These are phyloP conservation scores for Papilio polytes DNA, from an alignment of 1,140 invertebrate genomes.

Conservation along the genomic window DNA sequence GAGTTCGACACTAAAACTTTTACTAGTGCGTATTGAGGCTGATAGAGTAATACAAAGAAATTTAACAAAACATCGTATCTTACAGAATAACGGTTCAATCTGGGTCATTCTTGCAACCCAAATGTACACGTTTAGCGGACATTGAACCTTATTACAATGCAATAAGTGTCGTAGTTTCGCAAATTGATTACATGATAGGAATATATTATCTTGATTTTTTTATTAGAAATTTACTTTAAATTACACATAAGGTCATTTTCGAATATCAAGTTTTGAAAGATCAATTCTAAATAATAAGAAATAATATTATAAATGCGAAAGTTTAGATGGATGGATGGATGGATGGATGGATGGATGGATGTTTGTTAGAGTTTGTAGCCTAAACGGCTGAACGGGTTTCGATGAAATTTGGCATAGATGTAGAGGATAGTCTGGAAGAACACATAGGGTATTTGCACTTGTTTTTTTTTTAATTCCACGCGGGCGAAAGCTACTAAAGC, in stretches of 20 bases:
- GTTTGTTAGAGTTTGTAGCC: no score
- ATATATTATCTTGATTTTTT: neutral
- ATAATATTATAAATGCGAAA: no score
- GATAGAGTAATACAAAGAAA: conserved; percentile 25
- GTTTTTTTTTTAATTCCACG: no score
- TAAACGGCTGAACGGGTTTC: no score
- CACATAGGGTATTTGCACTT: no score
- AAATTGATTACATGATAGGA: conserved; percentile 24
- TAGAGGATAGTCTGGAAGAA: no score
- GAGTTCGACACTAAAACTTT: neutral
- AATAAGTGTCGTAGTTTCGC: neutral
- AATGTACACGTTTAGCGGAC: neutral
- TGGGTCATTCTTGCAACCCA: conserved; percentile 13
- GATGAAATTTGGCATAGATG: no score
- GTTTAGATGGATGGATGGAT: no score
- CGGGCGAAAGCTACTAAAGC: no score
- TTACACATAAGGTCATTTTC: neutral
- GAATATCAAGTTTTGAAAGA: neutral
- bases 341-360: no score
- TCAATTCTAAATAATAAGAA: no score
- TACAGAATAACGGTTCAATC: conserved; percentile 23
- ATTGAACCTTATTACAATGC: conserved; percentile 16
- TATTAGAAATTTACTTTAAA: conserved; percentile 18
- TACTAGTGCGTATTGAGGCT: conserved; percentile 9
- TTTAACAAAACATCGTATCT: conserved; percentile 5